phyloP scores from a whole-genome alignment of 2,888 invertebrate species.

The Exocentrus adspersus region DNA sequence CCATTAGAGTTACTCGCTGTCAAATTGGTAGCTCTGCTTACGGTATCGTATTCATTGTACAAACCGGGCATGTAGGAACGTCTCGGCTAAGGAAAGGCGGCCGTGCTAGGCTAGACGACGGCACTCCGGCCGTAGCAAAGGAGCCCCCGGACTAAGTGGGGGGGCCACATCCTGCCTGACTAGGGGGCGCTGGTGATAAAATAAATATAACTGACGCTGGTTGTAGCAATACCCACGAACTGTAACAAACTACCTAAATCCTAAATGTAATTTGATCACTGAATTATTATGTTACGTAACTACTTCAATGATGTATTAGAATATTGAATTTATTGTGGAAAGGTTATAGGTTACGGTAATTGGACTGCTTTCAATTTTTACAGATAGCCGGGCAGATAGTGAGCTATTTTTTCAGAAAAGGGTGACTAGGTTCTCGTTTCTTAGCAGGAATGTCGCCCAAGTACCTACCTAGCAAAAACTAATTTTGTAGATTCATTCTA shows the following conservation, averaged over 20 bases:
- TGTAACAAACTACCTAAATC: conserved; percentile 6
- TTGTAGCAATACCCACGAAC: conserved; percentile 7
- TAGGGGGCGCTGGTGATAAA: conserved; percentile 56
- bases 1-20: conserved; percentile 29
- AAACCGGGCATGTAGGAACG: conserved; percentile 33
- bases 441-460: too few species aligned
- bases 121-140: conserved; percentile 45
- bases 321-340: not conserved
- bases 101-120: conserved; percentile 35
- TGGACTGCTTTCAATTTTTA: too few species aligned
- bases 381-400: too few species aligned
- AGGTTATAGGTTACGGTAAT: too few species aligned
- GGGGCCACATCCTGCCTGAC: conserved; percentile 53
- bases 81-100: conserved; percentile 23
- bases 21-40: conserved; percentile 32
- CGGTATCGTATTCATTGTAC: conserved; percentile 26
- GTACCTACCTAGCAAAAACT: too few species aligned
- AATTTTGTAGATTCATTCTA: too few species aligned
- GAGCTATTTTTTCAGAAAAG: too few species aligned
- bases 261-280: not conserved
- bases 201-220: conserved; percentile 21
- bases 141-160: conserved; percentile 60
- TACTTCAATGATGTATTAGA: not conserved
- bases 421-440: too few species aligned
- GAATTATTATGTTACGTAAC: conserved; percentile 15